Conservation (phyloP, 2,797 vertebrate genomes). For the Vireo griseus region DNA sequence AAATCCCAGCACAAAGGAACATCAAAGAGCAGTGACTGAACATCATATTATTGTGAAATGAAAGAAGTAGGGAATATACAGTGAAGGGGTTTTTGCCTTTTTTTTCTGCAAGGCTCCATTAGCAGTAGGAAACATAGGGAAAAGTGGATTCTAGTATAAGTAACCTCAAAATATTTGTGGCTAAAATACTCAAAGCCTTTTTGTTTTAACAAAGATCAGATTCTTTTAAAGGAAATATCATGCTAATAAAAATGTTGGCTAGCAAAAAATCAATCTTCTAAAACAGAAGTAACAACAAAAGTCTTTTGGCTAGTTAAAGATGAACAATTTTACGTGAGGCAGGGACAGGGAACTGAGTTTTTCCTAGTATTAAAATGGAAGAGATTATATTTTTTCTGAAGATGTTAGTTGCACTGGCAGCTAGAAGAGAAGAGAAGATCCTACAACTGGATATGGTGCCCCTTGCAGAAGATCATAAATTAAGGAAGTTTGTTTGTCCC, state of each 20-base stretch:
- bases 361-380: not conserved
- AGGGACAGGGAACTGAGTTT: not conserved
- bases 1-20: conserved; percentile 14
- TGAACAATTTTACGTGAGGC: not conserved
- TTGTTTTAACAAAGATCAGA: not conserved
- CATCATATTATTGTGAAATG: conserved; percentile 5
- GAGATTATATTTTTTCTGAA: not conserved
- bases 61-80: not conserved
- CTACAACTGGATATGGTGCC: not conserved
- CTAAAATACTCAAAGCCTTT: not conserved
- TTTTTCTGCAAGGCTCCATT: not conserved
- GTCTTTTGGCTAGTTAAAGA: not conserved
- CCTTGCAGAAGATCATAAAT: not conserved
- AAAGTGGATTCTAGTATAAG: not conserved
- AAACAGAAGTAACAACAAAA: not conserved
- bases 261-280: not conserved
- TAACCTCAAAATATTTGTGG: not conserved
- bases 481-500: not conserved
- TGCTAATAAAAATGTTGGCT: not conserved
- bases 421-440: not conserved
- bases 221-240: not conserved
- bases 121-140: not conserved
- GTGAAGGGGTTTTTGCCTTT: not conserved
- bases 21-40: conserved; percentile 28
- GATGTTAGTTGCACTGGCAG: accelerated